These are phyloP conservation scores for Uromys caudimaculatus DNA, from an alignment of 2,797 vertebrate species.

Conservation along the genomic window DNA sequence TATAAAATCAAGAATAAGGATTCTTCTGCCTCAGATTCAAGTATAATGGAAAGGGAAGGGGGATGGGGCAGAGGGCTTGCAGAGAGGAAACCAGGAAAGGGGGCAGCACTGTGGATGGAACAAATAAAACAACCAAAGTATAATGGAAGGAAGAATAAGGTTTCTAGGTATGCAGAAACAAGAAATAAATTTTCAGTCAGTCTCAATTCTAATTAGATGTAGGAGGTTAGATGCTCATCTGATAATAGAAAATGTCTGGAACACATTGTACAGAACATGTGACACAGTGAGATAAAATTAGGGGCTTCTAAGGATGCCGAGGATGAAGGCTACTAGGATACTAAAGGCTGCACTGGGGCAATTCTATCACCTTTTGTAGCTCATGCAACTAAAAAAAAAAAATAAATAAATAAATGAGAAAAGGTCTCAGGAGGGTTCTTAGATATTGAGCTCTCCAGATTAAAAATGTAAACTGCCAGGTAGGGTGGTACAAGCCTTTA, in stretches of 20 bases:
- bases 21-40: slow-evolving; percentile 27
- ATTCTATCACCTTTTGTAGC: neutral
- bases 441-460: neutral
- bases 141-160: neutral
- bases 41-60: neutral
- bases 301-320: neutral
- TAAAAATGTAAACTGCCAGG: neutral
- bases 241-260: neutral
- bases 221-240: neutral
- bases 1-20: slow-evolving; percentile 46
- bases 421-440: neutral
- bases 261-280: neutral
- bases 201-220: slow-evolving; percentile 36
- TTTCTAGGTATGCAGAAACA: neutral
- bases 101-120: neutral
- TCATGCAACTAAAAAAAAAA: slow-evolving; percentile 20
- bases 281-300: slow-evolving; percentile 21
- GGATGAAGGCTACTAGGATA: neutral
- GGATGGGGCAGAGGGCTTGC: neutral
- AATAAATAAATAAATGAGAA: slow-evolving; percentile 15
- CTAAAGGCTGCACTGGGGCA: neutral
- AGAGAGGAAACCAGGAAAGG: neutral
- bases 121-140: neutral
- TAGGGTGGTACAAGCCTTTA: neutral
- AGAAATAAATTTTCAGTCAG: slow-evolving; percentile 29